Percentiles rank a stretch among this genome's conserved stretches.
Conservation (phyloP, 2,888 invertebrate genomes). For the Macaria notata region DNA sequence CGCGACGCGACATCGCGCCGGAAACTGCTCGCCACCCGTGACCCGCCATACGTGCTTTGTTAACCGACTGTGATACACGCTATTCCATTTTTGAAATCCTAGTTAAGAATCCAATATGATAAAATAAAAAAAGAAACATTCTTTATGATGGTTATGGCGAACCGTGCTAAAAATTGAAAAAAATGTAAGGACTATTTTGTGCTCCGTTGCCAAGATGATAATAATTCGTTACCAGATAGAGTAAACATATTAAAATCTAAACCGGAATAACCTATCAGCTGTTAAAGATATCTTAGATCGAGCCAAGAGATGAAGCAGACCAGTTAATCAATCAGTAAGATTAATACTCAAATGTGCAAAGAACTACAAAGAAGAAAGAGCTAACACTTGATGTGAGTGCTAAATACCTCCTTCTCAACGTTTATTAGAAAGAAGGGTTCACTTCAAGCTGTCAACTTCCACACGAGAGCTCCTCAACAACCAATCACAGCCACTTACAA, state of each 20-base stretch:
- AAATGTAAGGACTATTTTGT: too few relatives aligned
- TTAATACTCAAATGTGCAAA: slow-evolving; percentile 10
- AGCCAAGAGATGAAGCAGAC: too few relatives aligned
- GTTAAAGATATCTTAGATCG: too few relatives aligned
- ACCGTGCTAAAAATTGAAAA: too few relatives aligned
- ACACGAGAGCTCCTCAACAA: slow-evolving; percentile 52
- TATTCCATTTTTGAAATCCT: slow-evolving; percentile 22
- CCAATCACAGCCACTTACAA: slow-evolving; percentile 49
- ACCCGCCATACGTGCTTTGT: slow-evolving; percentile 68
- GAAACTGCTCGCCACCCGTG: slow-evolving; percentile 70
- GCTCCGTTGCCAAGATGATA: too few relatives aligned
- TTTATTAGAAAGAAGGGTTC: slow-evolving; percentile 44
- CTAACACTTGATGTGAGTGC: slow-evolving; percentile 24
- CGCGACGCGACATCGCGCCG: slow-evolving; percentile 66
- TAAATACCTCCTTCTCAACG: slow-evolving; percentile 42
- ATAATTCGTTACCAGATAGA: too few relatives aligned
- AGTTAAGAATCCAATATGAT: neutral
- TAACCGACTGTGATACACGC: slow-evolving; percentile 61
- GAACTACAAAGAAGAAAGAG: slow-evolving; percentile 28
- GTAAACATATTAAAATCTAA: too few relatives aligned
- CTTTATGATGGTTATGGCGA: too few relatives aligned
- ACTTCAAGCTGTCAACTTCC: slow-evolving; percentile 24
- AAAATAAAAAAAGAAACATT: too few relatives aligned
- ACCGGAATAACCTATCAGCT: too few relatives aligned
- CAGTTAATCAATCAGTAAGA: too few relatives aligned